Base-by-base conservation (phyloP, 2,797 vertebrate species). In the Cyprinodon diabolis region DNA sequence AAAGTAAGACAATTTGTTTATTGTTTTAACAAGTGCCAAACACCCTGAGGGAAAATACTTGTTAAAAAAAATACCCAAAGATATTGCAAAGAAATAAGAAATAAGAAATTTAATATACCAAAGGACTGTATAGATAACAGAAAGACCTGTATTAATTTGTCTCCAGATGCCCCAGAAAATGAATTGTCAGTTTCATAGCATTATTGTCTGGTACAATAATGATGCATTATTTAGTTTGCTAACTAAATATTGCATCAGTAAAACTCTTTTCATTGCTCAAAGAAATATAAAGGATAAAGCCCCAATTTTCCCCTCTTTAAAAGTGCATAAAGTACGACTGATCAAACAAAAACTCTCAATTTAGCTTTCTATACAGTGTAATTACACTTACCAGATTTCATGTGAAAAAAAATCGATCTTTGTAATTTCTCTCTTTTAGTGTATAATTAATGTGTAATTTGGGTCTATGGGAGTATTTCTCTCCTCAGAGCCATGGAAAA, bases 401-500 rank as follows among this genome's bases (percentile, higher is more conserved):
- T 11, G 4, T 63, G 19, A 2, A 43, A n/a, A 19, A 63, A 4
- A 45, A 19, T n/a, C n/a, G 3, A 14, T 12, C 5, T 43, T 43
- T 63, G 11, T n/a, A 63, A 43, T 14, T 58, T 19, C 17, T 58
- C 25, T 23, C 13, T 11, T 7, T 48, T 43, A 14, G 45, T 13
- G 43, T n/a, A 45, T 6, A 12, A 45, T 56, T 17, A 45, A 2
- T 13, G 49, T 19, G 37, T 52, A 43, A 4, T n/a, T 14, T 37
- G 10, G n/a, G 52, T 56, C 37, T 23, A 6, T 25, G n/a, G 9
- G 40, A 47, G 40, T 25, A 10, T 45, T 63, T 45, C 5, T 12
- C 57, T 71, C 67, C 71, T 77, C 67, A 54, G 52, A 6, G 0
- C 60, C 49, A 70, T 57, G 83, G 84, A 89, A 86, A 82, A 49